Evolutionary conservation across 2,888 invertebrate genomes (phyloP).

Genomic region (Reticulitermes lucifugus): DNA sequence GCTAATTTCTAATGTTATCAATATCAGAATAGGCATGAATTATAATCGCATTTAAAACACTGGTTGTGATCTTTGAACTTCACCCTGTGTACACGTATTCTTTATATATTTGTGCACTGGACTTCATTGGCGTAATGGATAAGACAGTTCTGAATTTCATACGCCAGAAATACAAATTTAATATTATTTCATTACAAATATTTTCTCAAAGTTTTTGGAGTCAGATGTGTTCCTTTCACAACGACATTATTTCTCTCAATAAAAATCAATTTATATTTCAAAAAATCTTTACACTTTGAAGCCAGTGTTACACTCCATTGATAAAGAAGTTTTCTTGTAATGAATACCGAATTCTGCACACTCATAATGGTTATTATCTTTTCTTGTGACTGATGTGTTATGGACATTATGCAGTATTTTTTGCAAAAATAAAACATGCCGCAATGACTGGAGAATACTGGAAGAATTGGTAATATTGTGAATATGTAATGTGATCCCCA

Average conservation of each 20-base stretch:
- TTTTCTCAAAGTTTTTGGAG: too few species aligned
- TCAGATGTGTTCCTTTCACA: too few species aligned
- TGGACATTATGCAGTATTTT: neutral
- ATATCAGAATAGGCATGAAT: neutral
- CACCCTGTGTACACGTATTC: neutral
- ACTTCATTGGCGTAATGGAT: neutral
- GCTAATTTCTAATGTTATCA: neutral
- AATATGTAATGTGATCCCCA: slow-evolving; percentile 3
- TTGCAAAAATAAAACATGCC: neutral
- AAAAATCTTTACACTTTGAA: neutral
- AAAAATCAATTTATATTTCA: neutral
- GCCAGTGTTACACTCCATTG: neutral
- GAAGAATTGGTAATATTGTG: neutral
- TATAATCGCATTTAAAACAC: neutral
- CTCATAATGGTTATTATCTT: neutral
- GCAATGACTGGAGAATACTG: neutral
- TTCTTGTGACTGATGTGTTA: slow-evolving; percentile 21
- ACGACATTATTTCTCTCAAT: neutral
- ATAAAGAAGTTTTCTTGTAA: neutral
- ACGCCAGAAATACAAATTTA: neutral
- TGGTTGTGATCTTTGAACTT: neutral
- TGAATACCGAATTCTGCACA: neutral
- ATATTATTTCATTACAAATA: too few species aligned
- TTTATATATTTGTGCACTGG: neutral
- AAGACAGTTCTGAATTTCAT: neutral